Base-by-base conservation (phyloP, 2,888 invertebrate genomes). In the Yponomeuta plumbellus region DNA sequence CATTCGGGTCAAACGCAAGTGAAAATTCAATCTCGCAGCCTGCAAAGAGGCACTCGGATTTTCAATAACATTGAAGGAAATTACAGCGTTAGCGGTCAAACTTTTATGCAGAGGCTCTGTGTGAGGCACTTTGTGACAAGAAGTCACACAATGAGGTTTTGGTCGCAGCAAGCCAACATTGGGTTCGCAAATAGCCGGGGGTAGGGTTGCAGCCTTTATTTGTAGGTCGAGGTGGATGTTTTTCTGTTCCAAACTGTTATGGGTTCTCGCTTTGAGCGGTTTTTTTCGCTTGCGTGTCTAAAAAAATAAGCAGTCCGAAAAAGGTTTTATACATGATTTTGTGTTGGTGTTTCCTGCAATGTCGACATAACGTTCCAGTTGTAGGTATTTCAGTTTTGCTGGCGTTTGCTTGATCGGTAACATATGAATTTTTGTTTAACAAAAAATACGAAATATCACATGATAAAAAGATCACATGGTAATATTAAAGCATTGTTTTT, bases 131-230 rank as follows among this genome's bases (percentile, higher is more conserved):
- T 81, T 84, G 78, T 83, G 81, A 79, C 83, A 83, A 83, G 83
- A 83, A 81, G 81, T 80, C 78, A 77, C 81, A 86, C 86, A 88
- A 87, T 88, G 84, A 84, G 84, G 82, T 88, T 87, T 85, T 81
- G 84, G 85, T 76, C 80, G 80, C 80, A 73, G 79, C 76, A 13
- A 81, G 83, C 81, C 83, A 81, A 85, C 85, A 84, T 76, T 75
- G 76, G 79, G 80, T 80, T 75, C 79, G 85, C 83, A 86, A 87
- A 88, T 80, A 86, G 85, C 89, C 84, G 70, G 74, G 75, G 84
- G 85, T 78, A 78, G 78, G 90, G 89, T 85, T 88, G 80, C 82
- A 85, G 80, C 88, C 87, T 65, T 84, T 81, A 84, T 82, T 79
- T 80, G 79, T 76, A 79, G 74, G 73, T 73, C 71, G 76, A 70